Evolutionary conservation across 2,797 vertebrate genomes (phyloP), one percentile per base, ranked within the genome.

Genomic region (Anguilla anguilla): DNA sequence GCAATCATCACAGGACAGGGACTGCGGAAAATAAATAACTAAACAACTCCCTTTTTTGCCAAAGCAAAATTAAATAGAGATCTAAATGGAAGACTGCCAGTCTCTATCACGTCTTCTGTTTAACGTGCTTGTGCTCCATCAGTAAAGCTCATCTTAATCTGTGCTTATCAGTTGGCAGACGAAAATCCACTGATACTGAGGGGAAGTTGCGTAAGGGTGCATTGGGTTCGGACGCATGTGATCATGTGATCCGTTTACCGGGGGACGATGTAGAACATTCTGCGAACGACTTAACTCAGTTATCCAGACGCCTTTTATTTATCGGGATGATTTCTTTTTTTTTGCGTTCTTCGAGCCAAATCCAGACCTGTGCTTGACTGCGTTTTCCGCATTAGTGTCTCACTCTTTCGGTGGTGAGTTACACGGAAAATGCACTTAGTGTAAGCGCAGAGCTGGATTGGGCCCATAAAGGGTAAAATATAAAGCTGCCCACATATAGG

Each of bases 1-100:
- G 49, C 61, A 85, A 46, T 81, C 72, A 67, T 88, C 82, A 87
- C 88, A 88, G 86, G 87, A 86, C 83, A 35, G 77, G 72, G 88
- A 87, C 86, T 85, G 77, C 84, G 64, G 83, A 61, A 79, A 59
- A 90, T 86, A 31, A 85, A 86, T 85, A 43, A 89, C 51, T 84
- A 89, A 87, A 82, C 57, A 28, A 35, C 35, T 84, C 39, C 43
- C 43, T 84, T 35, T 35, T 81, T 83, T 39, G 46, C 57, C 25
- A 28, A 53, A 72, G 10, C 22, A 46, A 69, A 87, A 87, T 89
- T 59, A 10, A 28, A 87, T 88, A 13, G 57, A 72, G 39, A 77
- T 85, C n/a, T 10, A 17, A 67, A 49, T 55, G 28, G 10, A 35
- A 74, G 25, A 53, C 85, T 69, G 53, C 64, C 67, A 61, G 84